Evolutionary conservation across 2,888 invertebrate genomes (phyloP), one percentile per base, ranked within the genome.

Genomic region (Agrotis clavis): DNA sequence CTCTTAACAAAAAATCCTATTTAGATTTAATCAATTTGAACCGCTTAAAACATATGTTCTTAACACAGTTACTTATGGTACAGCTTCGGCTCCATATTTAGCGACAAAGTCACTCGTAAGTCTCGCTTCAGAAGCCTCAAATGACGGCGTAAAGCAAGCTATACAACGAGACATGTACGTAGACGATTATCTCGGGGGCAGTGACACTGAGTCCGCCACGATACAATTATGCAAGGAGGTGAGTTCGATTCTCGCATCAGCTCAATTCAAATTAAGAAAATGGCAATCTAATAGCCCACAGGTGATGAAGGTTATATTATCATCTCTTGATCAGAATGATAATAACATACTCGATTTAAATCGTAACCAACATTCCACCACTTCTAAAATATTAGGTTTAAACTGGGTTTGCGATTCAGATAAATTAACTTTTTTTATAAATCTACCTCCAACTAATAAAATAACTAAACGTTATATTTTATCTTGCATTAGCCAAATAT

Each of bases 1-100:
- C 63, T 63, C 51, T 41, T 63, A 16, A 54, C 63, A 63, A 51
- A 53, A 63, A 63, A 53, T 51, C 16, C n/a, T 50, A n/a, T 50
- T 50, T 50, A 63, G 35, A n/a, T 35, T 53, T 35, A n/a, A 50
- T 13, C 35, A 25, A 5, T 35, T 2, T 5, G 50, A 62, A 6
- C 35, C 35, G 35, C 35, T 35, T 35, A 35, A 35, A 35, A 35
- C 21, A 60, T n/a, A 47, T 51, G 19, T 51, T 51, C 21, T 47
- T 13, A 60, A 60, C 18, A 57, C 56, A 18, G 35, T 57, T 35
- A 57, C 56, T 18, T 57, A 57, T 18, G 56, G 56, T 18, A 60
- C 60, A 14, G 60, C 60, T 47, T 60, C 60, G 2, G 60, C 60
- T 16, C 60, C 60, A 14, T 60, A 60, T 47, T 60, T 60, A 35